Base-by-base conservation (phyloP, 2,113 vertebrate species). In the Neolamprologus caudopunctatus region DNA sequence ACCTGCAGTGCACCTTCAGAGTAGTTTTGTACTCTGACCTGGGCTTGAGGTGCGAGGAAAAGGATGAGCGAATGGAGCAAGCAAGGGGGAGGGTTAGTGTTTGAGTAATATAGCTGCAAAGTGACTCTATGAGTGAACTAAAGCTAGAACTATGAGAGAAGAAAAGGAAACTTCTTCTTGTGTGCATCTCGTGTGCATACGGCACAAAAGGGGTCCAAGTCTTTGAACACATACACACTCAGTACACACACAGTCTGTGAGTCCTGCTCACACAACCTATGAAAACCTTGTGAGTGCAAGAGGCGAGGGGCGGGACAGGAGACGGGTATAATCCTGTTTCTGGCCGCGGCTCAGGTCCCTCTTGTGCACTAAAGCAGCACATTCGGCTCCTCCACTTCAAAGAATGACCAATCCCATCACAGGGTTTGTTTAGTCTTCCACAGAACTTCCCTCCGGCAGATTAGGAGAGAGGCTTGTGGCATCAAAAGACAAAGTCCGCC, bases 401-500 rank as follows among this genome's bases (percentile, higher is more conserved):
- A 81, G 95, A 95, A 80, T 89, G 93, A 95, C 47, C 89, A 84
- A 75, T 94, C 96, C 42, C 88, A 63, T 54, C 40, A 3, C 33
- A 7, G 37, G 9, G 31, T 84, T 5, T 2, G 84, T 24, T 80
- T 93, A 90, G 53, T 95, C 96, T 3, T 96, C 95, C 81, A 95
- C 86, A 54, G 95, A 96, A 85, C 96, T 82, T 7, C 91, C 12
- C 2, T 97, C 97, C 6, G 95, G 83, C 16, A 95, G 97, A 93
- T 98, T 97, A 2, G 97, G 97, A 83, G 97, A 96, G 84, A 97
- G 96, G 96, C 89, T 97, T 63, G 54, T 87, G 40, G 97, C 96
- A 80, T 99, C 98, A 19, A 97, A 98, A 2, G 98, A 99, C 0
- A 98, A 97, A 45, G 98, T 98, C 90, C 98, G 93, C 82, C 98